Evolutionary conservation across 35 echinoderm and acorn worm genomes (phyloP), one percentile per base, ranked within the genome.

Genomic region (Apostichopus californicus): DNA sequence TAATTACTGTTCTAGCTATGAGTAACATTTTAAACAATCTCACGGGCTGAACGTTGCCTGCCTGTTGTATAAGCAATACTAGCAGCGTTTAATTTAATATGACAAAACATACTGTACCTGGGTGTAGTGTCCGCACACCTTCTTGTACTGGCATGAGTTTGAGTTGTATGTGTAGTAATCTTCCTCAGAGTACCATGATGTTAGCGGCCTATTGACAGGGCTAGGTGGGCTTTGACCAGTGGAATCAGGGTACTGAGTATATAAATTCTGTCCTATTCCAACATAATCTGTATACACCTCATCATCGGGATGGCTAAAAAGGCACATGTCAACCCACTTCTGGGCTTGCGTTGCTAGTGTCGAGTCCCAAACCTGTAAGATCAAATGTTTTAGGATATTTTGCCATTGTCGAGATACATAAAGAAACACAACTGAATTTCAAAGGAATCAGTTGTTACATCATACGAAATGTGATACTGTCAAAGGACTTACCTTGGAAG

Each of bases 241-340:
- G 4, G 52, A 54, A 55, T 34, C 55, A 13, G 15, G 28, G 5
- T 12, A 54, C 13, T 26, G n/a, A 5, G 53, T 82, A 18, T 52
- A 82, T 55, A 82, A 82, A 82, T 82, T 82, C 52, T 82, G 79
- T 82, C 79, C 79, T 54, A 82, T 7, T 82, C 52, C 79, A 55
- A 18, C 79, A 46, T 82, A 82, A 55, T 18, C 55, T 17, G 5
- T 54, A 11, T 82, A 11, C 6, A 15, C 5, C 8, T 6, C 0
- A 9, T 23, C 13, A 56, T 82, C 15, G 8, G 79, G 79, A 82
- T 82, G 79, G 2, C 11, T 55, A 17, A 26, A 82, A 5, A 52
- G 46, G 24, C 79, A 82, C 28, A 34, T 34, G 10, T 82, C 52
- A 8, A 82, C 79, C 79, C 79, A 82, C 17, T 9, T 15, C 15